Percentiles rank a stretch among this genome's conserved stretches.
phyloP scores from a whole-genome alignment of 2,888 invertebrate species.

The Panopea generosa region DNA sequence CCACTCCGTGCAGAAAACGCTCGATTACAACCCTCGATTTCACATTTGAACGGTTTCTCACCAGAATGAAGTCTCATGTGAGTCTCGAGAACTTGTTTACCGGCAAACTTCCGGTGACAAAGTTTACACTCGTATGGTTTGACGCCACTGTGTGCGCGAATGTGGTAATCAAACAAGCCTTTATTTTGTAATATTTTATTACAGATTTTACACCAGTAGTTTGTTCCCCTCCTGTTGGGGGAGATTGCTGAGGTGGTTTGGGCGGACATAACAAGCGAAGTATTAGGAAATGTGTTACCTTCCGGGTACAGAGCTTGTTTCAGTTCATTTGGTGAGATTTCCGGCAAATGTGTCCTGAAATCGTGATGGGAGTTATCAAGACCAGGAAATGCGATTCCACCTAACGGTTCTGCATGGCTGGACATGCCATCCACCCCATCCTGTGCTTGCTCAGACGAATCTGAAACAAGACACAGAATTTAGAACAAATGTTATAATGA shows the following conservation, averaged over 20 bases:
- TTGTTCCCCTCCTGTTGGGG: constrained; percentile 20
- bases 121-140: constrained; percentile 52
- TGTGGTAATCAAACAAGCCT: constrained; percentile 48
- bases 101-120: constrained; percentile 53
- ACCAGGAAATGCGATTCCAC: constrained; percentile 53
- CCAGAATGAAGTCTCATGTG: constrained; percentile 56
- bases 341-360: constrained; percentile 30
- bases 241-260: constrained; percentile 5
- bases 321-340: constrained; percentile 46
- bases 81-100: constrained; percentile 55
- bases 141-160: constrained; percentile 48
- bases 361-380: constrained; percentile 53
- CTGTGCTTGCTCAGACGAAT: constrained; percentile 25
- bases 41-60: constrained; percentile 55
- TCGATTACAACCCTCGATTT: constrained; percentile 33
- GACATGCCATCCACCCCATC: not conserved
- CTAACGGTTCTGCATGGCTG: constrained; percentile 15
- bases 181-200: constrained; percentile 53
- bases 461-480: constrained; percentile 21
- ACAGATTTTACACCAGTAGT: constrained; percentile 49
- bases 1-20: constrained; percentile 56
- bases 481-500: too few relatives aligned
- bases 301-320: constrained; percentile 50
- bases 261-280: constrained; percentile 28
- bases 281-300: constrained; percentile 13